Conservation (phyloP, 2,888 invertebrate species). For the Tenthredo livida region DNA sequence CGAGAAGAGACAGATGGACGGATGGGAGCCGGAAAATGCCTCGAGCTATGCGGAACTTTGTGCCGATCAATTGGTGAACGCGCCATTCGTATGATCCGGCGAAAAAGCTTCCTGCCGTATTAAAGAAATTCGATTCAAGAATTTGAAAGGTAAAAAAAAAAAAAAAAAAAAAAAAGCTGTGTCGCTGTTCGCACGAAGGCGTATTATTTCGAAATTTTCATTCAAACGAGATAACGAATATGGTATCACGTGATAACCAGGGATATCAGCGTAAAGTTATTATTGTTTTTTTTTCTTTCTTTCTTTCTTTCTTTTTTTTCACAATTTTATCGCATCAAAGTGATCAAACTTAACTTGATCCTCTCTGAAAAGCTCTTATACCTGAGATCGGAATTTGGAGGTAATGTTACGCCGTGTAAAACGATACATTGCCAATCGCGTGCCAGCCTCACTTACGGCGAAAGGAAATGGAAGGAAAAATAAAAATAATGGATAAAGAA, state of each 20-base stretch:
- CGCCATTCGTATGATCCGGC: constrained; percentile 33
- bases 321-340: background rate
- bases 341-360: constrained; percentile 19
- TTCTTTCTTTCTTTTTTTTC: background rate
- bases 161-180: background rate
- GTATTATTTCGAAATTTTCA: background rate
- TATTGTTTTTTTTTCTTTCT: background rate
- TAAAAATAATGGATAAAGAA: background rate
- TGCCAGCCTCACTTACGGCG: constrained; percentile 8
- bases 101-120: constrained; percentile 22
- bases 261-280: background rate
- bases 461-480: background rate
- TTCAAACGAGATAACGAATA: background rate
- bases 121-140: background rate
- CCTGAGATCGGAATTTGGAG: background rate
- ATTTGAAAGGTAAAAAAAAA: background rate
- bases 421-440: constrained; percentile 34
- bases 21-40: constrained; percentile 45
- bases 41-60: constrained; percentile 51
- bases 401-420: constrained; percentile 18
- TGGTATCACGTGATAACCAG: background rate
- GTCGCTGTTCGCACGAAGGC: background rate
- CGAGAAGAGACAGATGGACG: constrained; percentile 40
- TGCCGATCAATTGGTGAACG: constrained; percentile 51
- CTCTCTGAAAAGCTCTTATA: background rate